Evolutionary conservation across 2,888 invertebrate genomes (phyloP), one percentile per base, ranked within the genome.

Genomic region (Clunio marinus): DNA sequence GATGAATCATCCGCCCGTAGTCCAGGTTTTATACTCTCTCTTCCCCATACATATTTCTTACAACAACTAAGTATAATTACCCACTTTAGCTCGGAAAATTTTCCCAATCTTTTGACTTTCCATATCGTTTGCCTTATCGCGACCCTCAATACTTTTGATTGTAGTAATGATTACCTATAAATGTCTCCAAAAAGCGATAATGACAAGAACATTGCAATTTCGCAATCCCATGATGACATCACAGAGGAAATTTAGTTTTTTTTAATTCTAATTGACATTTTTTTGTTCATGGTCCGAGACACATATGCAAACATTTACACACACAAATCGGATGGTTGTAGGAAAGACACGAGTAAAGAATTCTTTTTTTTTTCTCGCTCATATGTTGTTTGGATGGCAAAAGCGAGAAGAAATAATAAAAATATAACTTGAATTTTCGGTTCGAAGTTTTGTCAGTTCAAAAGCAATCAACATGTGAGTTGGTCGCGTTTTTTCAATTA

Each of bases 191-290:
- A 13, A 41, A 10, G 10, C 10, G 51, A 51, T 51, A 51, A 51
- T 15, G 41, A 41, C 10, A 10, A 32, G 32, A 32, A 7, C 17
- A 45, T 15, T 17, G 7, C 17, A 13, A 22, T 51, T 41, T 51
- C 51, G 51, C 22, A 51, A 51, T 51, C 17, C 8, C 51, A 17
- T 22, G 51, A 51, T 51, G 51, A 51, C 51, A 51, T 51, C 51
- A 51, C 51, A 17, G 51, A 13, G 51, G 22, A 51, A 51, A 51
- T 2, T n/a, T 20, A 51, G 45, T 45, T 32, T 13, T 32, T 32
- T 15, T 15, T 15, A 15, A 7, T 45, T 51, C 51, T 13, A n/a
- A 51, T 51, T 51, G 13, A 7, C 45, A 45, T 45, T 45, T 45
- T 45, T n/a, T n/a, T n/a, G n/a, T 45, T 15, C 45, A 15, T 5